Percentiles rank a stretch among this genome's conserved stretches.
phyloP scores from a whole-genome alignment of 2,797 vertebrate species.

The Hippoglossus hippoglossus region DNA sequence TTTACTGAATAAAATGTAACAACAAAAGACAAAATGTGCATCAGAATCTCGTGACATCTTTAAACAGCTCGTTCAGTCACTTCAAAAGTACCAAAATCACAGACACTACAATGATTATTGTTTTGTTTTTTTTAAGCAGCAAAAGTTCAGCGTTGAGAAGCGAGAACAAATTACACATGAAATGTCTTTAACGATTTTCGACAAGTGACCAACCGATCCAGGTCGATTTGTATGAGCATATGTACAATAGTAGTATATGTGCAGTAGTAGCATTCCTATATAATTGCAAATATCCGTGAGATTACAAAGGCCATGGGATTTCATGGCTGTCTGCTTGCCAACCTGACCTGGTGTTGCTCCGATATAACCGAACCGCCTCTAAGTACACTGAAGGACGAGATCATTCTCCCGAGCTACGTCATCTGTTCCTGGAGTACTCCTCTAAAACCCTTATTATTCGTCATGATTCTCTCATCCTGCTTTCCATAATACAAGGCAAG shows the following conservation, averaged over 20 bases:
- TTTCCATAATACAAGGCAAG: conserved; percentile 28
- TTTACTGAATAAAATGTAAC: too few species aligned
- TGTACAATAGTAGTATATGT: background rate
- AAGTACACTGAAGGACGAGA: background rate
- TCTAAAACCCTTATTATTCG: conserved; percentile 3
- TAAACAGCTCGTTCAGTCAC: too few species aligned
- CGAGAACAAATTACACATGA: background rate
- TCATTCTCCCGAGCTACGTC: background rate
- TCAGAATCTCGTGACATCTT: too few species aligned
- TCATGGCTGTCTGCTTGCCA: background rate
- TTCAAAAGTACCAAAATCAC: too few species aligned
- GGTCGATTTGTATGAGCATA: too few species aligned
- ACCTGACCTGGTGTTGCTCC: too few species aligned
- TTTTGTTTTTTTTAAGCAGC: background rate
- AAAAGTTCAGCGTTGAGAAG: background rate
- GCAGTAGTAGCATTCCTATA: too few species aligned
- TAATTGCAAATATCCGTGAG: too few species aligned
- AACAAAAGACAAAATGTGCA: too few species aligned
- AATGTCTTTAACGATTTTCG: background rate
- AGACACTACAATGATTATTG: background rate
- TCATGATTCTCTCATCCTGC: conserved; percentile 15
- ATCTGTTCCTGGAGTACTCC: background rate
- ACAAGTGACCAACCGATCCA: background rate
- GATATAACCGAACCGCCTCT: too few species aligned
- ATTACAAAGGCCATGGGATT: too few species aligned